A percentile compares a stretch with the other conserved stretches of the same genome.
phyloP scores from a whole-genome alignment of 2,113 vertebrate genomes.

The Pelvicachromis taeniatus region DNA sequence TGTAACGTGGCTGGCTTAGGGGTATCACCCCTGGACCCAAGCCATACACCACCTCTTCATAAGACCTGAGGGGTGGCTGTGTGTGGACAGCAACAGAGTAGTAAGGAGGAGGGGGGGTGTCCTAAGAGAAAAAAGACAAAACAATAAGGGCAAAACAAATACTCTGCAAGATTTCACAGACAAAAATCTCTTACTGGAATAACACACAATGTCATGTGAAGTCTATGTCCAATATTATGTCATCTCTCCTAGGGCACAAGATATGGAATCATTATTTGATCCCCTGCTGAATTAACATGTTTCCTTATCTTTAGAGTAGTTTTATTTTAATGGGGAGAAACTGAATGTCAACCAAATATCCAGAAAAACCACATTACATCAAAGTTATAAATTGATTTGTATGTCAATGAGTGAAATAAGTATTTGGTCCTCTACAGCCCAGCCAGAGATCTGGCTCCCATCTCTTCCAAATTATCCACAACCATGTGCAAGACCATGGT shows the following conservation, averaged over 20 bases:
- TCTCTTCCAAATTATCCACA: not conserved
- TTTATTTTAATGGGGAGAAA: not conserved
- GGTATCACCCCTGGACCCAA: not conserved
- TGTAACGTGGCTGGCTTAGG: constrained; percentile 45
- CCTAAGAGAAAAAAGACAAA: constrained; percentile 14
- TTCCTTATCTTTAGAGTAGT: not conserved
- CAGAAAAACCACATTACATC: not conserved
- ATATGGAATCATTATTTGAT: not conserved
- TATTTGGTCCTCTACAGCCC: not conserved
- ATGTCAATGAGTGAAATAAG: not conserved
- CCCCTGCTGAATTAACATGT: not conserved
- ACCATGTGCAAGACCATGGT: not conserved
- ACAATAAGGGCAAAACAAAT: not conserved
- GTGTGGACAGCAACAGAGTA: constrained; percentile 34
- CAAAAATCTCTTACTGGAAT: not conserved
- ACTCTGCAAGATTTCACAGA: not conserved
- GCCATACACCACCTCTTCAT: constrained; percentile 52
- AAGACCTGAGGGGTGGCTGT: constrained; percentile 37
- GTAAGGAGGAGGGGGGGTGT: constrained; percentile 61
- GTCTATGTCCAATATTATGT: not conserved
- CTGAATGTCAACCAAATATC: not conserved
- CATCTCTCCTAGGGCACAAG: not conserved
- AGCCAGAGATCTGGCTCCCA: not conserved
- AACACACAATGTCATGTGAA: not conserved
- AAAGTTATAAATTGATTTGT: not conserved